A percentile compares a stretch with the other conserved stretches of the same genome.
These are phyloP conservation scores for Marcusenius ussheri DNA, from an alignment of 2,113 vertebrate species.

Conservation along the genomic window DNA sequence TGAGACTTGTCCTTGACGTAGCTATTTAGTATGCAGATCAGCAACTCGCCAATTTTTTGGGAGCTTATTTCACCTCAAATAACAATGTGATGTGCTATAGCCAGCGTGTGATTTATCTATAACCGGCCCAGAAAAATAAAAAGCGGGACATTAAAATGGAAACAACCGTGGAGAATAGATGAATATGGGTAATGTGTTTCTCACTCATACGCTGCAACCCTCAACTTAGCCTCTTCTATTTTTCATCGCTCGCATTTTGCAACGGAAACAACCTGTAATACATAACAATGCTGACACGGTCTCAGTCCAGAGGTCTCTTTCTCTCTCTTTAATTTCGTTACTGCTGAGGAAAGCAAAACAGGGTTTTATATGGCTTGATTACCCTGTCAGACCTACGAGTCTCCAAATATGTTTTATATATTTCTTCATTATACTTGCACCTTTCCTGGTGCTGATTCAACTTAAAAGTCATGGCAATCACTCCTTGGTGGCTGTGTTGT, in stretches of 20 bases:
- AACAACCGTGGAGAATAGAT: background rate
- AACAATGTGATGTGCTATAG: background rate
- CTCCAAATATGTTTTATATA: constrained; percentile 7
- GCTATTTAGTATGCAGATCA: background rate
- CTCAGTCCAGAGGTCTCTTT: background rate
- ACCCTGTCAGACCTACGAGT: background rate
- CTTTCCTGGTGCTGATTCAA: background rate
- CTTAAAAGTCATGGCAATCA: constrained; percentile 1
- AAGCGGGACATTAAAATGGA: constrained; percentile 5
- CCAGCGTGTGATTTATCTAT: background rate
- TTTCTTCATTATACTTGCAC: background rate
- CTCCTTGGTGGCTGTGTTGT: background rate
- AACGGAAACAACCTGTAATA: constrained; percentile 5
- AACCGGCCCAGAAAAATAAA: background rate
- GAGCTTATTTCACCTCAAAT: background rate
- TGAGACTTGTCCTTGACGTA: constrained; percentile 7
- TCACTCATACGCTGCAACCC: background rate
- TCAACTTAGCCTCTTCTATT: background rate
- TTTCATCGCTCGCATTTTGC: background rate
- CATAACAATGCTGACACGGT: background rate
- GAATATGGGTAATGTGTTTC: background rate
- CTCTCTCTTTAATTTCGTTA: background rate
- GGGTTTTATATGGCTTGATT: constrained; percentile 14
- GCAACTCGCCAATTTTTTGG: background rate
- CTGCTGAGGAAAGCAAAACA: constrained; percentile 16